Evolutionary conservation across 2,797 vertebrate genomes (phyloP).

Genomic region (Sebastes vulpes): DNA sequence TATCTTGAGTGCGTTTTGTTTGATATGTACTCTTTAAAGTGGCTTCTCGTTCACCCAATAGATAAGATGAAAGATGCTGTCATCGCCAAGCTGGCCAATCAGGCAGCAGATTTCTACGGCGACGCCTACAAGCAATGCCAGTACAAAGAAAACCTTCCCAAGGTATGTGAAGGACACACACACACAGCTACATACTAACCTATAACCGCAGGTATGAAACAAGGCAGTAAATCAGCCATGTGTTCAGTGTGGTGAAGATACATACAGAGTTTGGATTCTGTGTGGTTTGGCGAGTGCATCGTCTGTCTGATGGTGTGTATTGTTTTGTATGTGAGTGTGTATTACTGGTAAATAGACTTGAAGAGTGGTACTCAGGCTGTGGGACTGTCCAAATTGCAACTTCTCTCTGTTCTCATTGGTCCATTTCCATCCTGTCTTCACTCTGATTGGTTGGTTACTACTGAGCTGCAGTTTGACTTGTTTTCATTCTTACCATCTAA

Average conservation of each 20-base stretch:
- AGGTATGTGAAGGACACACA: slow-evolving; percentile 87
- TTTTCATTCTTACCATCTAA: slow-evolving; percentile 42
- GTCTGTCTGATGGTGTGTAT: slow-evolving; percentile 36
- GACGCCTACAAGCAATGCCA: slow-evolving; percentile 99
- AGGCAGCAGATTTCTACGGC: slow-evolving; percentile 97
- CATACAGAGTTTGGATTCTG: slow-evolving; percentile 10
- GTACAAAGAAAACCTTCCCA: slow-evolving; percentile 97
- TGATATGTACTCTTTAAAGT: background rate
- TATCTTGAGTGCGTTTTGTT: background rate
- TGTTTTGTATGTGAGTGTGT: slow-evolving; percentile 33
- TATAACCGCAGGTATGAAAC: background rate
- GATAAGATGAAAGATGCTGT: slow-evolving; percentile 99
- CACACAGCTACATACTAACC: background rate
- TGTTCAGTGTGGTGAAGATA: background rate
- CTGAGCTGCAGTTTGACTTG: slow-evolving; percentile 36
- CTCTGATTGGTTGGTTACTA: slow-evolving; percentile 46
- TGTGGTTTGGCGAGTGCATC: slow-evolving; percentile 19
- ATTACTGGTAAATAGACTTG: slow-evolving; percentile 15
- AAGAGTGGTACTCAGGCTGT: slow-evolving; percentile 25
- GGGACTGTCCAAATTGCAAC: slow-evolving; percentile 47
- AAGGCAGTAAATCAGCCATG: background rate
- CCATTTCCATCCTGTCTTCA: slow-evolving; percentile 63
- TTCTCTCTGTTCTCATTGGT: slow-evolving; percentile 65
- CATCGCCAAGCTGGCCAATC: slow-evolving; percentile 97
- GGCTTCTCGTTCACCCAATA: slow-evolving; percentile 54